These are phyloP conservation scores for Ovis canadensis DNA, from an alignment of 2,113 vertebrate genomes.

Conservation along the genomic window DNA sequence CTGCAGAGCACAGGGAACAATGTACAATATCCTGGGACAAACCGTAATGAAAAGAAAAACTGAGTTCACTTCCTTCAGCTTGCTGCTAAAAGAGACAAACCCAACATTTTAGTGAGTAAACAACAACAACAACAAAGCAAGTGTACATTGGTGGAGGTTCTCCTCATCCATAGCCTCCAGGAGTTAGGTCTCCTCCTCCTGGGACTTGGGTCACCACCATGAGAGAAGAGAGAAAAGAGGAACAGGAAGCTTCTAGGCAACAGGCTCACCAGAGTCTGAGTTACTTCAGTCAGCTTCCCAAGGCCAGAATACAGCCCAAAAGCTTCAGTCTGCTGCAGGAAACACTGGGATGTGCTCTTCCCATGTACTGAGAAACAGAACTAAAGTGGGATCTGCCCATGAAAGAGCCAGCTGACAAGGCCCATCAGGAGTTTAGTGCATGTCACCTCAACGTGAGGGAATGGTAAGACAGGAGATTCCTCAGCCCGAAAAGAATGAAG, in stretches of 20 bases:
- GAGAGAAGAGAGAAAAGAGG: background rate
- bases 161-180: background rate
- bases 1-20: background rate
- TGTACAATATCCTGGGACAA: background rate
- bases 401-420: background rate
- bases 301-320: background rate
- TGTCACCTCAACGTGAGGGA: background rate
- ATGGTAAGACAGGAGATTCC: background rate
- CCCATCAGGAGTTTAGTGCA: background rate
- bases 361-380: background rate
- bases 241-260: background rate
- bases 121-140: background rate
- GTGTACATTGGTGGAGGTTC: background rate
- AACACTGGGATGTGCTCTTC: background rate
- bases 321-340: background rate
- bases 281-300: background rate
- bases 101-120: background rate
- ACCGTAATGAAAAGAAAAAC: background rate
- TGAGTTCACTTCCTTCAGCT: background rate
- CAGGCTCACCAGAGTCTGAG: background rate
- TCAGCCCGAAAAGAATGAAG: background rate
- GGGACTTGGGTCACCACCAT: background rate
- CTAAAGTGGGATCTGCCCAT: background rate
- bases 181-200: background rate
- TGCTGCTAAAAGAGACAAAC: background rate